These are phyloP conservation scores for Parnassius glacialis DNA, from an alignment of 2,888 invertebrate genomes.

Conservation along the genomic window DNA sequence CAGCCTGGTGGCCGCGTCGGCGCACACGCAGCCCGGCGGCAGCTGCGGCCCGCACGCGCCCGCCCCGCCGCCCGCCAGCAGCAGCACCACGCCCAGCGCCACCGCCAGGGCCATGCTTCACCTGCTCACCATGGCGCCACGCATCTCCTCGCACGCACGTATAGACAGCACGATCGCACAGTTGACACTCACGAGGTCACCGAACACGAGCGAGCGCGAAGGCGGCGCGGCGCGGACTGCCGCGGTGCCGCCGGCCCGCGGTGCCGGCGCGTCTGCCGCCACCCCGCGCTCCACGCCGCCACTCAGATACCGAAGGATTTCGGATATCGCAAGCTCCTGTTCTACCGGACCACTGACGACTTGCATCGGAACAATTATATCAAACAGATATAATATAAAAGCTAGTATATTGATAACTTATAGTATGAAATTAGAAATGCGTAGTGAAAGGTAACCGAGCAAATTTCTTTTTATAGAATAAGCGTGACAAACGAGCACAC, in stretches of 20 bases:
- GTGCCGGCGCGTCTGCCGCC: slow-evolving; percentile 56
- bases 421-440: background rate
- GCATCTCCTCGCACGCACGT: slow-evolving; percentile 60
- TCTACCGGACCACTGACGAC: slow-evolving; percentile 8
- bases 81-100: slow-evolving; percentile 33
- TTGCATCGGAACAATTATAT: slow-evolving; percentile 13
- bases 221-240: slow-evolving; percentile 51
- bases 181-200: slow-evolving; percentile 79
- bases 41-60: slow-evolving; percentile 27
- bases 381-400: background rate
- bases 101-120: slow-evolving; percentile 41
- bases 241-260: slow-evolving; percentile 33
- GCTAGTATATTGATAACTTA: background rate
- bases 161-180: slow-evolving; percentile 29
- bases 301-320: slow-evolving; percentile 10
- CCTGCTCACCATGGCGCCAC: slow-evolving; percentile 33
- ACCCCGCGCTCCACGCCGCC: slow-evolving; percentile 35
- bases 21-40: slow-evolving; percentile 37
- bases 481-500: too few species aligned
- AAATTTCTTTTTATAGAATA: too few species aligned
- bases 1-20: slow-evolving; percentile 33
- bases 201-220: slow-evolving; percentile 55
- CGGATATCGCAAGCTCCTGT: slow-evolving; percentile 11
- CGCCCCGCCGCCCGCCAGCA: slow-evolving; percentile 31
- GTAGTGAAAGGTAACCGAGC: too few species aligned